Evolutionary conservation across 1,140 invertebrate species (phyloP), one percentile per base, ranked within the genome.

Genomic region (Campoletis sonorensis): DNA sequence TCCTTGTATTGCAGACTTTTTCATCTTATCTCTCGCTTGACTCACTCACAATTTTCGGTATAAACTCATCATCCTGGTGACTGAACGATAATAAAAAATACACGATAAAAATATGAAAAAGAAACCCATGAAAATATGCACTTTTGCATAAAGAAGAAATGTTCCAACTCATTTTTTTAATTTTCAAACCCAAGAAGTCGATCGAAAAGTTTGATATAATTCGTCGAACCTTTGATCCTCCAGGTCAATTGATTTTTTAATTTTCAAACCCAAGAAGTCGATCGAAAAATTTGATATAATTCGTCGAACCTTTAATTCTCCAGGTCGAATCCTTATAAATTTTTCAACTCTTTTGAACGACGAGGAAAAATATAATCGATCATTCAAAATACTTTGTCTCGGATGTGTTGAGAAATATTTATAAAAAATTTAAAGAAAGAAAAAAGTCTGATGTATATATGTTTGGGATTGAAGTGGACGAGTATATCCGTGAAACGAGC

Each of bases 401-500:
- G 13, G 40, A 45, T 45, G 40, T 45, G 40, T 45, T 45, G 40
- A 45, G 40, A 45, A 45, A 45, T 45, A 13, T 45, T 45, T 45
- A 11, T 45, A 11, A 45, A 45, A 45, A 45, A 45, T 45, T n/a
- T n/a, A n/a, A 11, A 45, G 40, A 45, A 45, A 45, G 13, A 45
- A 45, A 8, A 45, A 1, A 1, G 2, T 45, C 2, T 18, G 16
- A n/a, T n/a, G 51, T 18, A 75, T 49, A 75, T 49, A 58, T 75
- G 61, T 77, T 77, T 61, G 30, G 26, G 49, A 61, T 77, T 40
- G 10, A 54, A 77, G 73, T 21, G 27, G 49, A 61, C 73, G 54
- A 77, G 54, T 77, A 37, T 54, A 77, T 77, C 73, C 27, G 54
- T 61, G 73, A 64, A 77, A 77, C 73, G 73, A 61, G 27, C 51